Evolutionary conservation across 2,888 invertebrate species (phyloP).

Genomic region (Zaprionus obscuricornis): DNA sequence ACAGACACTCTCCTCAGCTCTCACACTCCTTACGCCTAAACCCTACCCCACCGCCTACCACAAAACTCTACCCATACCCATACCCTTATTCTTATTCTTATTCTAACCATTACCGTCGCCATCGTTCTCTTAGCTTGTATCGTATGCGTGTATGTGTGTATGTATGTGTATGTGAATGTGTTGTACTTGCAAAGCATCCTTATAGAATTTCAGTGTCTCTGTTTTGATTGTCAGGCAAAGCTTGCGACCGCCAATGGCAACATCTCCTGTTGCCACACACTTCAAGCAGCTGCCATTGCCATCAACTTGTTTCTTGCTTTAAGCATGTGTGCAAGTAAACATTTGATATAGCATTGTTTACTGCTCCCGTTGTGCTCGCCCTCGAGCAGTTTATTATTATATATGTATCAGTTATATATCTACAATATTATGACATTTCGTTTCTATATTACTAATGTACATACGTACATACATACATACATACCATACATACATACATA

Average conservation of each 20-base stretch:
- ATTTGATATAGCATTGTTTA: conserved; percentile 66
- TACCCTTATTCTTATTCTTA: too few species aligned
- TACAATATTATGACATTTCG: conserved; percentile 75
- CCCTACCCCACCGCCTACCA: too few species aligned
- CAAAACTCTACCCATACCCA: too few species aligned
- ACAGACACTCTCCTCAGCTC: conserved; percentile 23
- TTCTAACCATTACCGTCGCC: conserved; percentile 43
- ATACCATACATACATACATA: too few species aligned
- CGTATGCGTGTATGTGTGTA: too few species aligned
- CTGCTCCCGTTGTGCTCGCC: conserved; percentile 35
- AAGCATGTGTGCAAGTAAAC: conserved; percentile 62
- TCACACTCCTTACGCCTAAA: too few species aligned
- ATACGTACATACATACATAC: conserved; percentile 17
- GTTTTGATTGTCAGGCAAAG: conserved; percentile 46
- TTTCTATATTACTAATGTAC: conserved; percentile 23
- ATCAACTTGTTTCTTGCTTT: conserved; percentile 11
- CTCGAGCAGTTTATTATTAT: conserved; percentile 76
- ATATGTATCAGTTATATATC: conserved; percentile 69
- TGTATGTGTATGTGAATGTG: not conserved
- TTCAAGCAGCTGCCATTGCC: too few species aligned
- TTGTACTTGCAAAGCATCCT: conserved; percentile 14
- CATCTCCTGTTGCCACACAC: conserved; percentile 10
- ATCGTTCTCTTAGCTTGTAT: conserved; percentile 15
- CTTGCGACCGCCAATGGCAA: conserved; percentile 16
- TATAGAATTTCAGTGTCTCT: conserved; percentile 17